phyloP scores from a whole-genome alignment of 2,888 invertebrate species.

The Drosophila melanosoma region DNA sequence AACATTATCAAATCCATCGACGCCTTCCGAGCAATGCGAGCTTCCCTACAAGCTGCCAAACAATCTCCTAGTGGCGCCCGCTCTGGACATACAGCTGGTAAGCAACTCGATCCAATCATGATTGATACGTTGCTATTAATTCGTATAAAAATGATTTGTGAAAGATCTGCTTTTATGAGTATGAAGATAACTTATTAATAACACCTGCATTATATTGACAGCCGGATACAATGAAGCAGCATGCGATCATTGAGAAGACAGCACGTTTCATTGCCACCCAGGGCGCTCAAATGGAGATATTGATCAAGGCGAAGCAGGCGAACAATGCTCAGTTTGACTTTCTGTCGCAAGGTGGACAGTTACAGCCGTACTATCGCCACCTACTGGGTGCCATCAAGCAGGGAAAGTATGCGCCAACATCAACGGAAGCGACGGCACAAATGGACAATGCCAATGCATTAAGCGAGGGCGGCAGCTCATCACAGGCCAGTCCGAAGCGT shows the following conservation, averaged over 20 bases:
- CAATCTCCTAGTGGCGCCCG: slow-evolving; percentile 91
- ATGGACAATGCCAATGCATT: slow-evolving; percentile 24
- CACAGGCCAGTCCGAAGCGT: slow-evolving; percentile 30
- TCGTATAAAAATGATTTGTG: no score
- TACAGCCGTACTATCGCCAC: slow-evolving; percentile 96
- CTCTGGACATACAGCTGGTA: slow-evolving; percentile 89
- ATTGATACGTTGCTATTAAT: no score
- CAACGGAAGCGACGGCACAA: slow-evolving; percentile 25
- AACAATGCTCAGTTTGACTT: slow-evolving; percentile 97
- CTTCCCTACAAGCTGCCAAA: slow-evolving; percentile 91
- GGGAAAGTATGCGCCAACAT: slow-evolving; percentile 86
- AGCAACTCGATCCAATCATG: slow-evolving; percentile 48
- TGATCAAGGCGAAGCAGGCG: slow-evolving; percentile 98
- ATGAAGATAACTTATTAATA: no score
- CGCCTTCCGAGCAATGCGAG: slow-evolving; percentile 88
- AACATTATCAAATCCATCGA: slow-evolving; percentile 44
- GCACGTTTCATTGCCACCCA: slow-evolving; percentile 94
- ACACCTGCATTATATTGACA: slow-evolving; percentile 81
- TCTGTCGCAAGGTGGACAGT: slow-evolving; percentile 92
- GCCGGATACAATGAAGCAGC: slow-evolving; percentile 95
- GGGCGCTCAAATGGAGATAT: slow-evolving; percentile 99
- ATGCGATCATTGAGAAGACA: slow-evolving; percentile 98
- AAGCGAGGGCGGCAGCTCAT: slow-evolving; percentile 41
- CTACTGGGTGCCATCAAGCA: slow-evolving; percentile 89
- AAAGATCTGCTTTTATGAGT: no score